A percentile compares a stretch with the other conserved stretches of the same genome.
phyloP scores from a whole-genome alignment of 2,888 invertebrate species.

The Acanthopleura granulata region DNA sequence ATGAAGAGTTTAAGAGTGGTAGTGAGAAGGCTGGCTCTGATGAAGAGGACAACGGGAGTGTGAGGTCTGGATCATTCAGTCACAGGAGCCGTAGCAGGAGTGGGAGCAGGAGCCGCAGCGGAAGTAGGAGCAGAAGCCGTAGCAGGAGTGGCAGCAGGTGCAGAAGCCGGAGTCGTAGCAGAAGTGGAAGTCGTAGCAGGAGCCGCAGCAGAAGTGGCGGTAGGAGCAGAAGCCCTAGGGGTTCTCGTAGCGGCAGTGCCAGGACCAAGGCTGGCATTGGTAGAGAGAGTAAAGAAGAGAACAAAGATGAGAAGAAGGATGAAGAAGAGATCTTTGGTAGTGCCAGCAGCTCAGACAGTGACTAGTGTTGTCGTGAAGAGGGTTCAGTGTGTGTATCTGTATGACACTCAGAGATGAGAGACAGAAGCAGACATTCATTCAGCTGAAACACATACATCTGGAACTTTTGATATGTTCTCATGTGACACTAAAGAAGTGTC shows the following conservation, averaged over 20 bases:
- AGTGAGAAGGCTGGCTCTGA: conserved; percentile 34
- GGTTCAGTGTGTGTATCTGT: too few relatives aligned
- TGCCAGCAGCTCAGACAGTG: conserved; percentile 47
- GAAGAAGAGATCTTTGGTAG: conserved; percentile 65
- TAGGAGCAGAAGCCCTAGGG: conserved; percentile 36
- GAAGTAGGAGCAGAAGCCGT: conserved; percentile 37
- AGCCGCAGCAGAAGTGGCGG: conserved; percentile 42
- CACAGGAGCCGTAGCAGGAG: conserved; percentile 33
- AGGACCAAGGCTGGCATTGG: conserved; percentile 40
- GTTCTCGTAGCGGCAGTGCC: conserved; percentile 34
- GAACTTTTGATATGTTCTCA: too few relatives aligned
- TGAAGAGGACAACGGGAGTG: conserved; percentile 20
- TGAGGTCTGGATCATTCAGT: background rate
- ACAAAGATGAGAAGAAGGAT: conserved; percentile 54
- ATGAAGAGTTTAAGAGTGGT: conserved; percentile 35
- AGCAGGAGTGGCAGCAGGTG: conserved; percentile 34
- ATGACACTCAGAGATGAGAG: too few relatives aligned
- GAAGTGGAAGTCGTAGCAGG: conserved; percentile 36
- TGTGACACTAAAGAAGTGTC: too few relatives aligned
- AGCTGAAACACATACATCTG: too few relatives aligned
- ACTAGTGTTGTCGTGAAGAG: conserved; percentile 22
- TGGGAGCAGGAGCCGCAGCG: conserved; percentile 40
- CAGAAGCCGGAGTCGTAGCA: conserved; percentile 38
- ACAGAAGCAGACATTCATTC: too few relatives aligned
- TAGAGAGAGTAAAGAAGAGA: conserved; percentile 56